Conservation (phyloP, 2,797 vertebrate genomes). For the Pseudochirops corinnae region DNA sequence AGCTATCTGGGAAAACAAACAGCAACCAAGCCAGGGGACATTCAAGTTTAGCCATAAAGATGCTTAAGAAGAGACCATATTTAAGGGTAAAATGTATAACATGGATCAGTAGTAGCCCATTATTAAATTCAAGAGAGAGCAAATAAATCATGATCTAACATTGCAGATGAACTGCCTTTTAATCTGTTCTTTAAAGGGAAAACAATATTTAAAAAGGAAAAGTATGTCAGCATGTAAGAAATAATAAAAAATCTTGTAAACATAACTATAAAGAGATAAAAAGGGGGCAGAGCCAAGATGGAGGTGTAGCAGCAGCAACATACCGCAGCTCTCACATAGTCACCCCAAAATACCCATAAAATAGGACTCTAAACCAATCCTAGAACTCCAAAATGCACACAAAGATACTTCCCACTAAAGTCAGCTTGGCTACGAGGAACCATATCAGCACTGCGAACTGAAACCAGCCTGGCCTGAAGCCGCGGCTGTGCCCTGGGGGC, state of each 20-base stretch:
- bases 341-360: too few species aligned
- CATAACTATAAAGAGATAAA: neutral
- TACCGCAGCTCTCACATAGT: too few species aligned
- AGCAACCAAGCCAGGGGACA: neutral
- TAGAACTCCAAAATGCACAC: too few species aligned
- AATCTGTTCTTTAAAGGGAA: neutral
- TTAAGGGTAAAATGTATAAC: neutral
- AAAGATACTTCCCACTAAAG: too few species aligned
- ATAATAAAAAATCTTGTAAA: neutral
- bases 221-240: neutral
- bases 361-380: too few species aligned
- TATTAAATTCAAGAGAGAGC: neutral
- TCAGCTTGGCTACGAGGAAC: too few species aligned
- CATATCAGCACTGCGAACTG: too few species aligned
- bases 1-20: neutral
- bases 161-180: neutral
- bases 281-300: too few species aligned
- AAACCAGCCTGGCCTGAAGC: too few species aligned
- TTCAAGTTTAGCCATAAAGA: neutral
- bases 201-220: neutral
- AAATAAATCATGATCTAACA: neutral
- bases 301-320: too few species aligned
- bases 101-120: neutral
- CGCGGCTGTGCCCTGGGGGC: too few species aligned
- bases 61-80: neutral